phyloP scores from a whole-genome alignment of 2,797 vertebrate genomes.

The Acrocephalus scirpaceus region DNA sequence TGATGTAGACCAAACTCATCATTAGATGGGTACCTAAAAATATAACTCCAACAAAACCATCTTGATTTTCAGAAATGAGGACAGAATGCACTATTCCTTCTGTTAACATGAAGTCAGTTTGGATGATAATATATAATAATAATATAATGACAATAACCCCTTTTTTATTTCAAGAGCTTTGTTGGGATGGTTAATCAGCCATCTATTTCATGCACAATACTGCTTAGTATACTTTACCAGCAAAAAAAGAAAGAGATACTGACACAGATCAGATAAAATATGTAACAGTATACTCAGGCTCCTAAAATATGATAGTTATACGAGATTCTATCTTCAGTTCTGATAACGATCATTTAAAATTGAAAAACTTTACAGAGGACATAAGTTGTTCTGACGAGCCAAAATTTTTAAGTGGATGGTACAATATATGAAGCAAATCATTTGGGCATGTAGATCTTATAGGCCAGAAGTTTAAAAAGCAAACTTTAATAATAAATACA shows the following conservation, averaged over 20 bases:
- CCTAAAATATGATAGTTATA: background rate
- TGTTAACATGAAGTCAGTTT: background rate
- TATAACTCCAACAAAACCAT: background rate
- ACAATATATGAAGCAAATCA: background rate
- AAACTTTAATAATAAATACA: background rate
- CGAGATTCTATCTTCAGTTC: background rate
- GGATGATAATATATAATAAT: background rate
- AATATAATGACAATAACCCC: accelerated
- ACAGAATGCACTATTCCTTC: background rate
- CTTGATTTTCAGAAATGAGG: background rate
- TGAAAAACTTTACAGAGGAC: background rate
- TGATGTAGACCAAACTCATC: background rate
- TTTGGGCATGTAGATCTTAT: background rate
- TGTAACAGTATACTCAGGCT: background rate
- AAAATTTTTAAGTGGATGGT: background rate
- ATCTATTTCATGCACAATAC: background rate
- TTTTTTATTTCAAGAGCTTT: background rate
- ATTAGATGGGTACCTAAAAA: background rate
- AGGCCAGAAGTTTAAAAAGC: background rate
- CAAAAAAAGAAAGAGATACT: background rate
- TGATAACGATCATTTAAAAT: background rate
- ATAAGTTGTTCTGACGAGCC: background rate
- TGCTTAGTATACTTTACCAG: background rate
- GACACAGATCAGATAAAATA: background rate
- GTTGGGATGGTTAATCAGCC: background rate